Conservation (phyloP, 2,797 vertebrate genomes). For the Scarus forsteni region DNA sequence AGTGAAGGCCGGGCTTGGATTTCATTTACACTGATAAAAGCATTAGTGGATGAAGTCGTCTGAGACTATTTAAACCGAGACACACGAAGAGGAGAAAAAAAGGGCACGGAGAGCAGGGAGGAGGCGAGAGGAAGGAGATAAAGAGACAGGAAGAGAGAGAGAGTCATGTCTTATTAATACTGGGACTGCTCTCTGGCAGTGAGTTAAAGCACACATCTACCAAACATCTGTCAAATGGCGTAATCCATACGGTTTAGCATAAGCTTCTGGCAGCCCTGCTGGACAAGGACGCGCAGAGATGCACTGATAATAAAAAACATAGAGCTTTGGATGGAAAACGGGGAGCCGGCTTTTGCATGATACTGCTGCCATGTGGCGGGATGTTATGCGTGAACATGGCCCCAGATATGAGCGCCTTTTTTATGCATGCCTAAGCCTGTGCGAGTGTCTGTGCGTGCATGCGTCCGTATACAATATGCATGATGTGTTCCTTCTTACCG, state of each 20-base stretch:
- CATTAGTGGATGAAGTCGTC: constrained; percentile 70
- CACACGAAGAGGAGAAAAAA: constrained; percentile 38
- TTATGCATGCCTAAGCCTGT: constrained; percentile 36
- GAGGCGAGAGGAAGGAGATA: constrained; percentile 47
- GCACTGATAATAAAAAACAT: constrained; percentile 63
- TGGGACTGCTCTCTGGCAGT: constrained; percentile 70
- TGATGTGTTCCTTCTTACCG: constrained; percentile 81
- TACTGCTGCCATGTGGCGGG: constrained; percentile 35
- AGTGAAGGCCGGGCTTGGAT: constrained; percentile 54
- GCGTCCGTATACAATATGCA: constrained; percentile 50
- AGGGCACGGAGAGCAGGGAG: constrained; percentile 30
- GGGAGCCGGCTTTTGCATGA: constrained; percentile 39
- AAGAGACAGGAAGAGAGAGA: constrained; percentile 54
- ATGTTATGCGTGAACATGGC: constrained; percentile 42
- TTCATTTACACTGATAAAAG: constrained; percentile 72
- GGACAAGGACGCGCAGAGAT: constrained; percentile 54
- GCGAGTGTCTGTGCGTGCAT: constrained; percentile 3
- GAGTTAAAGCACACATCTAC: constrained; percentile 78
- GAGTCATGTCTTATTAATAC: constrained; percentile 82
- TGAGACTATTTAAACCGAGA: constrained; percentile 62
- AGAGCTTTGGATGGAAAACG: constrained; percentile 53
- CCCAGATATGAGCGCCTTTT: constrained; percentile 18
- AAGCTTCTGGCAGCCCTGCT: constrained; percentile 75
- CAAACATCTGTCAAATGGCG: constrained; percentile 85
- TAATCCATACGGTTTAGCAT: constrained; percentile 86